A percentile compares a stretch with the other conserved stretches of the same genome.
Evolutionary conservation across 2,113 vertebrate genomes (phyloP).

Genomic region (Nipponia nippon): DNA sequence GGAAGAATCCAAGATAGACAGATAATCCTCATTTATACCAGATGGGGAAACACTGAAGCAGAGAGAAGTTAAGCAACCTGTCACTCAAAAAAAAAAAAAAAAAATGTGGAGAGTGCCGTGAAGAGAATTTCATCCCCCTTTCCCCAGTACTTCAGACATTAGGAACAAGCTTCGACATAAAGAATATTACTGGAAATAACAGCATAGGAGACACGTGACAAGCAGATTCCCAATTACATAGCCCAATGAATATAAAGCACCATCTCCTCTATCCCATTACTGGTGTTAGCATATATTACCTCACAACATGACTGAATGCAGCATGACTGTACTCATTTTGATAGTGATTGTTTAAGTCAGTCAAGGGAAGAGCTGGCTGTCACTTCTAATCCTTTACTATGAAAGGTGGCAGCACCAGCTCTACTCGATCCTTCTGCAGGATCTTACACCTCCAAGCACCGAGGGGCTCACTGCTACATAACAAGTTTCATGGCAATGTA

Average conservation of each 20-base stretch:
- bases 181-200: not conserved
- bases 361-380: not conserved
- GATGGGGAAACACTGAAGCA: constrained; percentile 38
- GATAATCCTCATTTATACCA: constrained; percentile 36
- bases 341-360: not conserved
- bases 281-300: not conserved
- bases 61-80: constrained; percentile 8
- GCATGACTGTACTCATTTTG: not conserved
- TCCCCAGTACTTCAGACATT: not conserved
- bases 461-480: not conserved
- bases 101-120: fast-evolving
- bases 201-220: not conserved
- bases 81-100: not conserved
- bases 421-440: not conserved
- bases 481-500: not conserved
- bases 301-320: not conserved
- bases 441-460: not conserved
- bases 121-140: not conserved
- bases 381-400: not conserved
- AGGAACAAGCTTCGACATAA: not conserved
- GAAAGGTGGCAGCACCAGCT: not conserved
- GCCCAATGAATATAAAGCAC: not conserved
- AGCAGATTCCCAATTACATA: not conserved
- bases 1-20: not conserved
- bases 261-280: not conserved